Conservation (phyloP, 2,113 vertebrate species). For the Atlantisia rogersi region DNA sequence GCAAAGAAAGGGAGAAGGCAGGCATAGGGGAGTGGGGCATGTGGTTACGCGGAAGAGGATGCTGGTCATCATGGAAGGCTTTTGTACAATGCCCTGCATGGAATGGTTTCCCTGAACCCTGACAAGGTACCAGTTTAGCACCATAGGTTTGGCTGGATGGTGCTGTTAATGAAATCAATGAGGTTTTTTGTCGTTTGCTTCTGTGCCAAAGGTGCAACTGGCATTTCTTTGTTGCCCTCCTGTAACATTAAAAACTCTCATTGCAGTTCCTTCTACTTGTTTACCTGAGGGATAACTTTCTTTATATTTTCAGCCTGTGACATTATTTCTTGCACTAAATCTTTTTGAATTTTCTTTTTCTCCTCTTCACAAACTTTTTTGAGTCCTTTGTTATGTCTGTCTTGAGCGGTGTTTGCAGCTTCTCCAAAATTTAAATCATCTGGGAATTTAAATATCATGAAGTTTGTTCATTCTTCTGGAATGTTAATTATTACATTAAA, state of each 20-base stretch:
- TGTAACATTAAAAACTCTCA: not conserved
- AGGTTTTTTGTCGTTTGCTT: not conserved
- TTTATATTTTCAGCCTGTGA: not conserved
- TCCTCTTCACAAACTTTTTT: not conserved
- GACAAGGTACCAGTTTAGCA: not conserved
- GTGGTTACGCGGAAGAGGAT: not conserved
- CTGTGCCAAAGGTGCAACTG: not conserved
- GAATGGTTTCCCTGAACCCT: not conserved
- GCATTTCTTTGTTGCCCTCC: not conserved
- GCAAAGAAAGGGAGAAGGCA: not conserved
- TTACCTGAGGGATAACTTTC: not conserved
- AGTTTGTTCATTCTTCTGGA: not conserved
- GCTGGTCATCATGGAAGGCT: fast-evolving
- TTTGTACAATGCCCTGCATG: not conserved
- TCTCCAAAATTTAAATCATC: not conserved
- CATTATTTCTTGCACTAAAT: not conserved
- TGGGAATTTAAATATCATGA: not conserved
- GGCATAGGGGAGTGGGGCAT: not conserved
- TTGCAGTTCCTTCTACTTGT: not conserved
- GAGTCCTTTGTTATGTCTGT: not conserved
- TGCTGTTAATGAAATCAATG: not conserved
- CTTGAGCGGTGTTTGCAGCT: not conserved
- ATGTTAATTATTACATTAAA: constrained; percentile 13
- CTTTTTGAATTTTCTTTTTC: not conserved
- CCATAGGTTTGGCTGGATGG: not conserved